These are phyloP conservation scores for Kryptolebias ocellatus DNA, from an alignment of 2,797 vertebrate genomes.

Conservation along the genomic window DNA sequence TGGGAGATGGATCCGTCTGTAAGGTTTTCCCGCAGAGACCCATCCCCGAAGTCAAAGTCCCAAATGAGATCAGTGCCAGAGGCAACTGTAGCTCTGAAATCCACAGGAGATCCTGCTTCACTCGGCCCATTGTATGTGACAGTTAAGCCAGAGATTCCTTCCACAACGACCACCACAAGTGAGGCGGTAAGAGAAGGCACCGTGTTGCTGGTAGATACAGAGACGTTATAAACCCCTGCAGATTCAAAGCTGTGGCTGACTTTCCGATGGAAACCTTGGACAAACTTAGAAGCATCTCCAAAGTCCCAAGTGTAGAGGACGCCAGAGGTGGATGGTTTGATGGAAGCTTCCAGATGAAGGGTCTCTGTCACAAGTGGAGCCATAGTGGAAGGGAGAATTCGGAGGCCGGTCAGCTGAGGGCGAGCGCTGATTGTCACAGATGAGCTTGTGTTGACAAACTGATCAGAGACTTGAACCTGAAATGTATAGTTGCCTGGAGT, in stretches of 20 bases:
- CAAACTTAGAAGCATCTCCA: slow-evolving; percentile 62
- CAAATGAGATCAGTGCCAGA: slow-evolving; percentile 74
- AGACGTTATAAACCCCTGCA: slow-evolving; percentile 78
- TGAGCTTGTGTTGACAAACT: slow-evolving; percentile 51
- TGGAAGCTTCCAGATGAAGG: slow-evolving; percentile 67
- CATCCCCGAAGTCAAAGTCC: slow-evolving; percentile 84
- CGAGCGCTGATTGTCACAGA: slow-evolving; percentile 58
- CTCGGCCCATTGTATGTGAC: slow-evolving; percentile 61
- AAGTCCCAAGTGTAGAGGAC: slow-evolving; percentile 79
- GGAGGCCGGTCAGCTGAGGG: slow-evolving; percentile 62
- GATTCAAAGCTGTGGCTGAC: slow-evolving; percentile 62
- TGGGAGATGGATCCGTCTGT: slow-evolving; percentile 63
- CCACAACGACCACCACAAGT: slow-evolving; percentile 67
- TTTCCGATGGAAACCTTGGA: slow-evolving; percentile 38
- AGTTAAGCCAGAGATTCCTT: slow-evolving; percentile 73
- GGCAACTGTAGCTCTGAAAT: slow-evolving; percentile 67
- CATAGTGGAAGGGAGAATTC: slow-evolving; percentile 52
- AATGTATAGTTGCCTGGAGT: slow-evolving; percentile 76
- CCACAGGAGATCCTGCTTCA: slow-evolving; percentile 65
- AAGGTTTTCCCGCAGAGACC: slow-evolving; percentile 56
- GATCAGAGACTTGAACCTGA: slow-evolving; percentile 70
- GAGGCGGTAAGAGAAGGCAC: slow-evolving; percentile 59
- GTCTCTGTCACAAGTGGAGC: slow-evolving; percentile 56
- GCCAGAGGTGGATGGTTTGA: slow-evolving; percentile 57
- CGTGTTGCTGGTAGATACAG: slow-evolving; percentile 72